Evolutionary conservation across 2,113 vertebrate genomes (phyloP).

Genomic region (Stegastes partitus): DNA sequence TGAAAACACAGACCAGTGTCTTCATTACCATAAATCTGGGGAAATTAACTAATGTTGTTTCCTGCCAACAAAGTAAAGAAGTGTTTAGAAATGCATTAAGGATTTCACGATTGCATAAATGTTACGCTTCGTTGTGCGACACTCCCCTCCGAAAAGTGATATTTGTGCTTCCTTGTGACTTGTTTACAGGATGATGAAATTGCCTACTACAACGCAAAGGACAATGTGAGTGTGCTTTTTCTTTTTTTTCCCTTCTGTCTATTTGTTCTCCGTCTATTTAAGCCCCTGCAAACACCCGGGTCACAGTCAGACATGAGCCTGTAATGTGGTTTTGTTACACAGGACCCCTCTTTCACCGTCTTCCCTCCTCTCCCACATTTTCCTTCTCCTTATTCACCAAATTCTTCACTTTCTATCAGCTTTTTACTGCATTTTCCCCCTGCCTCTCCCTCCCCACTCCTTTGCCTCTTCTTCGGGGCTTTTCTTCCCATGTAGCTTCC

Average conservation of each 20-base stretch:
- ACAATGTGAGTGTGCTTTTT: constrained; percentile 88
- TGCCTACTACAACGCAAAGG: constrained; percentile 97
- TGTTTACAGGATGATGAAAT: constrained; percentile 91
- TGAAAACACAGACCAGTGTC: constrained; percentile 1
- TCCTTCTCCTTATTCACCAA: constrained; percentile 24
- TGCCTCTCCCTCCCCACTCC: background rate
- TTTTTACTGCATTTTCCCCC: constrained; percentile 37
- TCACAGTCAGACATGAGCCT: constrained; percentile 24
- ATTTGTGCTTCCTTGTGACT: constrained; percentile 49
- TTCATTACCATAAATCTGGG: constrained; percentile 35
- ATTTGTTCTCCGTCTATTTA: constrained; percentile 36
- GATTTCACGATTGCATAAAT: constrained; percentile 19
- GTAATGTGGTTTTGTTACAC: constrained; percentile 21
- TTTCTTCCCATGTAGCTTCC: constrained; percentile 46
- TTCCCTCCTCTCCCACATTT: constrained; percentile 27
- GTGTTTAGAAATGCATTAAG: constrained; percentile 17
- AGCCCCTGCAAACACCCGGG: constrained; percentile 26
- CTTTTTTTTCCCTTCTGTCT: background rate
- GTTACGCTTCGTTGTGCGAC: constrained; percentile 22
- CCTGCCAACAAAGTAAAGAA: constrained; percentile 19
- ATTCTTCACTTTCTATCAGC: constrained; percentile 34
- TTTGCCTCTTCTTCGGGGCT: constrained; percentile 37
- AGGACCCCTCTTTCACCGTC: constrained; percentile 10
- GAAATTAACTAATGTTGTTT: constrained; percentile 17
- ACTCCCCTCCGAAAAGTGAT: constrained; percentile 30